Evolutionary conservation across 2,888 invertebrate species (phyloP), one percentile per base, ranked within the genome.

Genomic region (Xestoiulus laeticollis): DNA sequence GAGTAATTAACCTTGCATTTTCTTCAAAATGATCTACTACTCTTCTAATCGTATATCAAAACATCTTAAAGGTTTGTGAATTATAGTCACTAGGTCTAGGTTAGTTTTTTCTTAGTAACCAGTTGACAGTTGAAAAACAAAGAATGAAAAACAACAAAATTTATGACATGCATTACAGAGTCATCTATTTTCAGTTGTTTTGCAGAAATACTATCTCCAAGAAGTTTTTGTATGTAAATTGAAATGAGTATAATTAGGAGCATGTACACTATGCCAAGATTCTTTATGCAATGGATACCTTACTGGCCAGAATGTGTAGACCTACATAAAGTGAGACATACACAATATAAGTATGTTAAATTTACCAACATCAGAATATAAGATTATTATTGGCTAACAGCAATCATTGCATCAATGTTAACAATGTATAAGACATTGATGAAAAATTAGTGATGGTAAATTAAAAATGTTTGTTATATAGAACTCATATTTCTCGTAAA

Each of bases 91-190:
- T 59, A n/a, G 59, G 59, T 59, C 59, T 59, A 59, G 59, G 59
- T 59, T 59, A 59, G 59, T n/a, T 19, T n/a, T 22, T n/a, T 43
- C 12, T 59, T 59, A 48, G 14, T 48, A 59, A 59, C 59, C 5
- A 6, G 22, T 22, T 22, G 59, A 59, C n/a, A n/a, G 22, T 8
- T 5, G n/a, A 59, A 59, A 59, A 59, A 22, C 59, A n/a, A 59
- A n/a, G 48, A 48, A 48, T 48, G 59, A 59, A 59, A 59, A 59
- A 59, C n/a, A 22, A 59, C n/a, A 59, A 59, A 59, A 59, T 59
- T n/a, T 59, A n/a, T 59, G 0, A 22, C 59, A 10, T 22, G 10
- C n/a, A 22, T n/a, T 59, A 22, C 22, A 59, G 59, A 22, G 22
- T 6, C 8, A 59, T n/a, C 59, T 59, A 59, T 59, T 59, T 59